Conservation (phyloP, 2,888 invertebrate genomes). For the Eupithecia centaureata region DNA sequence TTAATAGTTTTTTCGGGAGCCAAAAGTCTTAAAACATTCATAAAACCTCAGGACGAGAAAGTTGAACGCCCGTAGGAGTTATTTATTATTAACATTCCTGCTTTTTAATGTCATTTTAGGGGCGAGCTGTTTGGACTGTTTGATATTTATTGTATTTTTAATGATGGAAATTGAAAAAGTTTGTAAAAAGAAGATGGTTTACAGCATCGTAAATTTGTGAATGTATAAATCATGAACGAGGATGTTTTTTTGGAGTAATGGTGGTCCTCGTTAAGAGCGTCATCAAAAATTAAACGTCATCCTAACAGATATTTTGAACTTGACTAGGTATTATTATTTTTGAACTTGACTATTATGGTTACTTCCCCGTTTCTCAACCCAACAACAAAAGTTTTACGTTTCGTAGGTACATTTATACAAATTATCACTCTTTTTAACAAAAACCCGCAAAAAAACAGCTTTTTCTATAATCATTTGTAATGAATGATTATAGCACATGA, state of each 20-base stretch:
- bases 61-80: neutral
- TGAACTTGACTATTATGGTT: too few species aligned
- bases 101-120: slow-evolving; percentile 13
- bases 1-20: slow-evolving; percentile 25
- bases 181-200: slow-evolving; percentile 10
- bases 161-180: slow-evolving; percentile 24
- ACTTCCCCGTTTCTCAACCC: too few species aligned
- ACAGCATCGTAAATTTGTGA: slow-evolving; percentile 21
- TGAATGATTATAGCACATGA: too few species aligned
- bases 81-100: slow-evolving; percentile 30
- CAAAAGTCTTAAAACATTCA: slow-evolving; percentile 19
- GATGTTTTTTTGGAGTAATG: slow-evolving; percentile 8
- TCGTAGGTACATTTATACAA: too few species aligned
- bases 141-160: slow-evolving; percentile 27
- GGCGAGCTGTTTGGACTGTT: slow-evolving; percentile 16
- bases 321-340: too few species aligned
- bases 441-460: too few species aligned
- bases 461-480: too few species aligned
- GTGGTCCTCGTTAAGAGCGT: neutral
- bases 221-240: slow-evolving; percentile 26
- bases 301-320: neutral
- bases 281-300: neutral
- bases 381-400: too few species aligned
- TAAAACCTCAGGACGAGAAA: slow-evolving; percentile 21
- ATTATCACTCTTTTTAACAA: too few species aligned